Percentiles rank a stretch among this genome's conserved stretches.
Evolutionary conservation across 2,797 vertebrate species (phyloP).

Genomic region (Micromesistius poutassou): DNA sequence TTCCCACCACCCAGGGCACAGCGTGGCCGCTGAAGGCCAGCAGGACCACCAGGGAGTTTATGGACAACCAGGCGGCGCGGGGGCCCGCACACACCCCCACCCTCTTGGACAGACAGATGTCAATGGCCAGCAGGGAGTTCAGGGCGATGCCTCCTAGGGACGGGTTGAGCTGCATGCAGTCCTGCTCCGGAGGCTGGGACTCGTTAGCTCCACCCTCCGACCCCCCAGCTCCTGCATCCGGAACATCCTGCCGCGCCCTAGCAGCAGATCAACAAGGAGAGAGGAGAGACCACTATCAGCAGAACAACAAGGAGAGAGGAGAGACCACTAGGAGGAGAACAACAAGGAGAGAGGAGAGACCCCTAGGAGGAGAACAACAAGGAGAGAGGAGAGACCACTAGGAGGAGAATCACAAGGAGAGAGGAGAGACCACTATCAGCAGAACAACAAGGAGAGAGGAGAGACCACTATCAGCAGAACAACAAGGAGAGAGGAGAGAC

Average conservation of each 20-base stretch:
- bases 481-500: too few relatives aligned
- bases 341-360: too few relatives aligned
- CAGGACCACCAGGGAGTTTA: constrained; percentile 85
- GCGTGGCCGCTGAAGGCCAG: constrained; percentile 87
- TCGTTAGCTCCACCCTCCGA: constrained; percentile 63
- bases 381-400: too few relatives aligned
- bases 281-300: too few relatives aligned
- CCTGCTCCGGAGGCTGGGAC: constrained; percentile 77
- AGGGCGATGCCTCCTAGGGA: constrained; percentile 87
- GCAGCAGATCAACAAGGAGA: neutral
- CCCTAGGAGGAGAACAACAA: too few relatives aligned
- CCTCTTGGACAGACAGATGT: constrained; percentile 88
- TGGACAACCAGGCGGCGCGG: constrained; percentile 77
- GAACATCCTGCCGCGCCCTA: constrained; percentile 37
- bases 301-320: too few relatives aligned
- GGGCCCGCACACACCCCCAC: constrained; percentile 80
- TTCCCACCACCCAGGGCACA: constrained; percentile 84
- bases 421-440: too few relatives aligned
- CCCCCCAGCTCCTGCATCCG: constrained; percentile 46
- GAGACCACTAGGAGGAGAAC: too few relatives aligned
- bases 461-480: too few relatives aligned
- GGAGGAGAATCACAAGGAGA: too few relatives aligned
- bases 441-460: too few relatives aligned
- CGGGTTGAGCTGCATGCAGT: constrained; percentile 95
- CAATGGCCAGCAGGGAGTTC: constrained; percentile 89